phyloP scores from a whole-genome alignment of 2,113 vertebrate genomes.

The Cochlearius cochlearius region DNA sequence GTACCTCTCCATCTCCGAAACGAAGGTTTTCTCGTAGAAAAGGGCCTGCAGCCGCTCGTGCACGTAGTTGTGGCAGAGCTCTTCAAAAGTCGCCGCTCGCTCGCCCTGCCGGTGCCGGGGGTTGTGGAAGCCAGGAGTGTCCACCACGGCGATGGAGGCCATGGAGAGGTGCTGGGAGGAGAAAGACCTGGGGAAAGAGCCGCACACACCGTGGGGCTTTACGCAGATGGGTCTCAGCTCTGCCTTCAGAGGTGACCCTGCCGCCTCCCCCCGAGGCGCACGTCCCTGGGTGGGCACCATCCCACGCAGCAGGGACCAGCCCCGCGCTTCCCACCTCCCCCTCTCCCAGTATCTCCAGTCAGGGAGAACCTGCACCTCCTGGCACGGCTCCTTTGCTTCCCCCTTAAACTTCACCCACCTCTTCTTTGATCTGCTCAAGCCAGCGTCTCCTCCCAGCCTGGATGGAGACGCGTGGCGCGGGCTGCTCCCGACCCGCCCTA shows the following conservation, averaged over 20 bases:
- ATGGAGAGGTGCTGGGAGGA: conserved; percentile 84
- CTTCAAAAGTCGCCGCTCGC: conserved; percentile 86
- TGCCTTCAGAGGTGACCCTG: neutral
- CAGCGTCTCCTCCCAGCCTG: neutral
- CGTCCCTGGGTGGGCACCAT: neutral
- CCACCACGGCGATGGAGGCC: conserved; percentile 91
- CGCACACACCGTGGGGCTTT: fast-evolving
- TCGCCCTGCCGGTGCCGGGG: conserved; percentile 79
- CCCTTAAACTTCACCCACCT: neutral
- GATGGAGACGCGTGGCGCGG: fast-evolving
- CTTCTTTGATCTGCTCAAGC: neutral
- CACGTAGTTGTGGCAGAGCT: conserved; percentile 91
- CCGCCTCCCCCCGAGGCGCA: fast-evolving
- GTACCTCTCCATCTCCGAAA: conserved; percentile 75
- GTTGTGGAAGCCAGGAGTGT: conserved; percentile 87
- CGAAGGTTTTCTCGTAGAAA: conserved; percentile 82
- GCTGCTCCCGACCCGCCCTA: neutral
- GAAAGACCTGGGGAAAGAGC: conserved; percentile 77
- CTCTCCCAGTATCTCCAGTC: neutral
- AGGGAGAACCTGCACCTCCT: neutral
- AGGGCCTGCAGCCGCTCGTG: conserved; percentile 91
- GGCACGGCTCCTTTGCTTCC: neutral
- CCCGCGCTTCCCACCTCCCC: too few relatives aligned
- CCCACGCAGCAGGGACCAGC: neutral
- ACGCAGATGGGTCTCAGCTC: fast-evolving